These are phyloP conservation scores for Hipparchia sbordonii DNA, from an alignment of 2,888 invertebrate species.

Conservation along the genomic window DNA sequence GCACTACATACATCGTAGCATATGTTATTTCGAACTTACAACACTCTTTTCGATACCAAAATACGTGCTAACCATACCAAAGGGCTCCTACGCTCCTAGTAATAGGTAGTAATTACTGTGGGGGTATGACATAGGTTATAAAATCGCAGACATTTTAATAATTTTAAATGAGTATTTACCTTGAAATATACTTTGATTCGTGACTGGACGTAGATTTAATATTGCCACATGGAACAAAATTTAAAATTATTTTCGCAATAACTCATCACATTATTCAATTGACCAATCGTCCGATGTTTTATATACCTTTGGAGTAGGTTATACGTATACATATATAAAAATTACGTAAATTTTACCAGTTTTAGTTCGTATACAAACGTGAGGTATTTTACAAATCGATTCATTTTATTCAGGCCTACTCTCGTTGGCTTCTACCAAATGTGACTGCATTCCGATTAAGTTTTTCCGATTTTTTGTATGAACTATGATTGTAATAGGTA, in stretches of 20 bases:
- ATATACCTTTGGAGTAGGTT: conserved; percentile 19
- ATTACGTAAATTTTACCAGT: conserved; percentile 54
- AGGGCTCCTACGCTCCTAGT: conserved; percentile 48
- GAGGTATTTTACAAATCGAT: conserved; percentile 12
- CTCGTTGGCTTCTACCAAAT: background rate
- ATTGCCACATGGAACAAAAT: conserved; percentile 40
- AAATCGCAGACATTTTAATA: background rate
- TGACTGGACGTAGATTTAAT: conserved; percentile 20
- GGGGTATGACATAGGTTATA: background rate
- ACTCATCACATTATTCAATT: conserved; percentile 46
- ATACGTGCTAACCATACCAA: conserved; percentile 76
- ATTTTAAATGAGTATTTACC: background rate
- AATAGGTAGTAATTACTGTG: background rate
- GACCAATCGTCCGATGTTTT: conserved; percentile 44
- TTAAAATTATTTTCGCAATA: conserved; percentile 50
- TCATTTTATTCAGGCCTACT: background rate
- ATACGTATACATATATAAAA: conserved; percentile 37
- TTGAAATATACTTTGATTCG: conserved; percentile 13
- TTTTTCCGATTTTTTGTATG: background rate
- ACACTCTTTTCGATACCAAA: conserved; percentile 77
- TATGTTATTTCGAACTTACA: conserved; percentile 79
- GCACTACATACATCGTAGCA: conserved; percentile 72
- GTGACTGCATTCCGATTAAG: background rate
- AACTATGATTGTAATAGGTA: background rate
- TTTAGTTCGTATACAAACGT: conserved; percentile 29